Evolutionary conservation across 2,113 vertebrate species (phyloP).

Genomic region (Eudorcas thomsonii): DNA sequence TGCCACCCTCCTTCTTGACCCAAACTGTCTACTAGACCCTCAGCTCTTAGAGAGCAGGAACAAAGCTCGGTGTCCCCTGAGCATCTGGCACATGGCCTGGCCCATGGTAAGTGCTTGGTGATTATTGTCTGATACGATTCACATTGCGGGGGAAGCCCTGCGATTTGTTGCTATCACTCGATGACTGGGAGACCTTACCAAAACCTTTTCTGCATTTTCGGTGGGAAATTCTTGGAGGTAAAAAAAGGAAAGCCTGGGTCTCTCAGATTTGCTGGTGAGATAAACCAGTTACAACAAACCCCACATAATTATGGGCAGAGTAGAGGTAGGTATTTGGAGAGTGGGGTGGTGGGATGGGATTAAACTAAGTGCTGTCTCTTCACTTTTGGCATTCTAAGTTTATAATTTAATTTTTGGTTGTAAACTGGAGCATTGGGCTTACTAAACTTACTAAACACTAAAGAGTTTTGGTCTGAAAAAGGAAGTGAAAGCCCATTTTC

Average conservation of each 20-base stretch:
- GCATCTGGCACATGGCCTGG: neutral
- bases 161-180: neutral
- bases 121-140: neutral
- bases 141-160: neutral
- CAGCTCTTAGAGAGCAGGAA: neutral
- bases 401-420: constrained; percentile 6
- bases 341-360: neutral
- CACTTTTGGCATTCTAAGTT: neutral
- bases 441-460: neutral
- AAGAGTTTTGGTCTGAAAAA: neutral
- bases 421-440: neutral
- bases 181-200: neutral
- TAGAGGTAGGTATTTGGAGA: neutral
- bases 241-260: neutral
- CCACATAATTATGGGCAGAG: neutral
- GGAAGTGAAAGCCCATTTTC: neutral
- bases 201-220: neutral
- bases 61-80: neutral
- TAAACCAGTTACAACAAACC: neutral
- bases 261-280: neutral
- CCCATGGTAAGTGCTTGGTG: neutral
- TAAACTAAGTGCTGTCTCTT: neutral
- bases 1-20: neutral
- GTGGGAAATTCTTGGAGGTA: neutral
- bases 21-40: neutral